These are phyloP conservation scores for Anguilla obscura DNA, from an alignment of 2,797 vertebrate genomes.

Conservation along the genomic window DNA sequence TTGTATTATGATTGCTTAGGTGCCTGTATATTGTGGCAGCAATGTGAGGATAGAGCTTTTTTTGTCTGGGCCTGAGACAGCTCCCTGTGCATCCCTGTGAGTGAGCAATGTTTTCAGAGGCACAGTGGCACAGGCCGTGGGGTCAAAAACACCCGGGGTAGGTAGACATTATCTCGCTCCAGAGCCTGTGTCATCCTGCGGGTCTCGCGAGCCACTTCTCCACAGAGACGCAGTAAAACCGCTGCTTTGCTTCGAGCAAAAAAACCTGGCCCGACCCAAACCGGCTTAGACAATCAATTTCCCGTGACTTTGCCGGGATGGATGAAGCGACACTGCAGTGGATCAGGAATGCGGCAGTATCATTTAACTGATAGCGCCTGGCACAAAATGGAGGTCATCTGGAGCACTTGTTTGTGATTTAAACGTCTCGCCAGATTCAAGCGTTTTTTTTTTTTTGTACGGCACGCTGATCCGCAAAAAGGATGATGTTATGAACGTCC, in stretches of 20 bases:
- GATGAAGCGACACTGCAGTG: constrained; percentile 62
- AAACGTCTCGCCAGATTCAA: constrained; percentile 28
- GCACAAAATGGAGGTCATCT: constrained; percentile 32
- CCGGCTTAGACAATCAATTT: constrained; percentile 67
- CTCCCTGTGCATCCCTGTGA: neutral
- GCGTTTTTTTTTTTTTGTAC: neutral
- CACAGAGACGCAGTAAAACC: constrained; percentile 49
- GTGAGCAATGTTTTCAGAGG: neutral
- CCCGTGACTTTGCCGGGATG: constrained; percentile 61
- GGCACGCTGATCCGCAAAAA: neutral
- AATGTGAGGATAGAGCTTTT: neutral
- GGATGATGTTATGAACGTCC: constrained; percentile 3
- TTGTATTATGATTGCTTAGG: neutral
- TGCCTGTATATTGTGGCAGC: neutral
- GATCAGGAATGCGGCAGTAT: constrained; percentile 61
- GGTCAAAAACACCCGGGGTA: neutral
- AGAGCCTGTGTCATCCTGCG: constrained; percentile 8
- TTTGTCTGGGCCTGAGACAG: neutral
- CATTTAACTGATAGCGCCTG: constrained; percentile 48
- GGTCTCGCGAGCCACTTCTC: constrained; percentile 12
- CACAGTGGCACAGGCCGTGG: neutral
- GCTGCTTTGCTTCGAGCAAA: constrained; percentile 47
- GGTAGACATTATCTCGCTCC: neutral
- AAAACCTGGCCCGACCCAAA: constrained; percentile 29
- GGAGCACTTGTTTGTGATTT: constrained; percentile 25